These are phyloP conservation scores for Coendou prehensilis DNA, from an alignment of 2,797 vertebrate genomes.

Conservation along the genomic window DNA sequence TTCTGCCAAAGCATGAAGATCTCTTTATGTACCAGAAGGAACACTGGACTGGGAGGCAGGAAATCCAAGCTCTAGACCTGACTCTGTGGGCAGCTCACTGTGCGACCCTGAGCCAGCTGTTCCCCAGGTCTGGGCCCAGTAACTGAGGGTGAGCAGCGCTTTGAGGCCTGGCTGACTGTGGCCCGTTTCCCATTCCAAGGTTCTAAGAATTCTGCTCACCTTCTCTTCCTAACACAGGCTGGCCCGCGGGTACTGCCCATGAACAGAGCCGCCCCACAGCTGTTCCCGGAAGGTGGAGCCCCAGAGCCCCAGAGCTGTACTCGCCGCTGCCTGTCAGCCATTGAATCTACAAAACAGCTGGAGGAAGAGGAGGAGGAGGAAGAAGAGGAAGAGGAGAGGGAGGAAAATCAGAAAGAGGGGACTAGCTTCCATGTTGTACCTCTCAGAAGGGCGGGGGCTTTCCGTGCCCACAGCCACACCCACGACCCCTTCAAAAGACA, in stretches of 20 bases:
- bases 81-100: background rate
- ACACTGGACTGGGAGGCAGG: background rate
- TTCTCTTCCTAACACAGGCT: slow-evolving; percentile 51
- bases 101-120: background rate
- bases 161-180: background rate
- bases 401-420: background rate
- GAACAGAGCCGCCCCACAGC: slow-evolving; percentile 61
- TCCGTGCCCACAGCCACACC: slow-evolving; percentile 48
- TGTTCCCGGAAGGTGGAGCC: slow-evolving; percentile 49
- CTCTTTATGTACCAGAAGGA: background rate
- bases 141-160: background rate
- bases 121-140: background rate
- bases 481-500: slow-evolving; percentile 90
- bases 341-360: slow-evolving; percentile 58
- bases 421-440: background rate
- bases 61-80: background rate
- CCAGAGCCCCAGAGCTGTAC: slow-evolving; percentile 42
- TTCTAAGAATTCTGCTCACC: slow-evolving; percentile 71
- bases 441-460: slow-evolving; percentile 66
- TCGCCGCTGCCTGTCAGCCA: slow-evolving; percentile 70
- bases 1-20: background rate
- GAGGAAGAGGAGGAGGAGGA: slow-evolving; percentile 6
- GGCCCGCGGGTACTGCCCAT: slow-evolving; percentile 66
- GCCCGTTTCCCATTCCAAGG: background rate
- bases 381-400: background rate